These are phyloP conservation scores for Elmis aenea DNA, from an alignment of 2,888 invertebrate genomes.

Conservation along the genomic window DNA sequence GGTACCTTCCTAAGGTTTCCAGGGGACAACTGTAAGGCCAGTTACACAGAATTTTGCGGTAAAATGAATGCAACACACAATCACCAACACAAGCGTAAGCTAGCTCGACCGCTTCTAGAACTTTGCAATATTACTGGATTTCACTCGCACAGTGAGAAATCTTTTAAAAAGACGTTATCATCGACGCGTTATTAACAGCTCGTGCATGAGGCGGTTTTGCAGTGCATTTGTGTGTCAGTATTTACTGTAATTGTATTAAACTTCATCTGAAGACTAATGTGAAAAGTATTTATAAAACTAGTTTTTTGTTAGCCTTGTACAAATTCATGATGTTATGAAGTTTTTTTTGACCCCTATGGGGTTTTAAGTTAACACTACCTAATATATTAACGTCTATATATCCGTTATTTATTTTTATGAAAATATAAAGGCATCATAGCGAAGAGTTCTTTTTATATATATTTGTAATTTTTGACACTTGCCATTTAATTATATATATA, in stretches of 20 bases:
- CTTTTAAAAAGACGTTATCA: no score
- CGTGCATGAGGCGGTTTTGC: constrained; percentile 16
- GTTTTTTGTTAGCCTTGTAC: constrained; percentile 34
- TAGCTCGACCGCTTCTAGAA: no score
- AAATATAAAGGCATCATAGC: constrained; percentile 24
- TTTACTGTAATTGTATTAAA: constrained; percentile 18
- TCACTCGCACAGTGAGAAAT: no score
- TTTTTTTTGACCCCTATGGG: constrained; percentile 42
- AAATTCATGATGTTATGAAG: constrained; percentile 38
- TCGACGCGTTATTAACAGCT: constrained; percentile 13
- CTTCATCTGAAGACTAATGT: constrained; percentile 17
- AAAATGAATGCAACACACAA: constrained; percentile 17
- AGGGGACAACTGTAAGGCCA: constrained; percentile 14
- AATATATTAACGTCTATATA: constrained; percentile 38
- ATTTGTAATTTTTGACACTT: constrained; percentile 20
- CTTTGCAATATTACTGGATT: no score
- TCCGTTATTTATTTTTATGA: constrained; percentile 44
- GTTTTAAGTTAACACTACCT: constrained; percentile 33
- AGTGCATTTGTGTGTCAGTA: constrained; percentile 23
- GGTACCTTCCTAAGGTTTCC: constrained; percentile 16
- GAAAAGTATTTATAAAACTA: constrained; percentile 9
- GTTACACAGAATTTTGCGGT: constrained; percentile 17
- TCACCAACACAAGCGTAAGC: no score
- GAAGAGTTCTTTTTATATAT: constrained; percentile 15
- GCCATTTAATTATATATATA: constrained; percentile 15